Conservation (phyloP, 2,888 invertebrate species). For the Thera obeliscata region DNA sequence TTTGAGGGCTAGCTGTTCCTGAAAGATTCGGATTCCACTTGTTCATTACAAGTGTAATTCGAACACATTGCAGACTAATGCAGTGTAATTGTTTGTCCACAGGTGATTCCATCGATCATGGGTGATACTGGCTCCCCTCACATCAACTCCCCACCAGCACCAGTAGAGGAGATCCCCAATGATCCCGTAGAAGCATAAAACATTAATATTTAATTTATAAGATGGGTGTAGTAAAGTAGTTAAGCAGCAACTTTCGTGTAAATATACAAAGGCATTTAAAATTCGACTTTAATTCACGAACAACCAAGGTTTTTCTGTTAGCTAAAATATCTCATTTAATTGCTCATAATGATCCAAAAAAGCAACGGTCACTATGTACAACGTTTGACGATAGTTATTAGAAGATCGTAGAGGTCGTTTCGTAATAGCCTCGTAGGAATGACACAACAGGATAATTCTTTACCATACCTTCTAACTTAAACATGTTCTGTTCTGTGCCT, state of each 20-base stretch:
- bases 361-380: too few relatives aligned
- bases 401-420: background rate
- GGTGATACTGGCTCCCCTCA: slow-evolving; percentile 49
- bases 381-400: background rate
- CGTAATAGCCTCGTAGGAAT: background rate
- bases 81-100: slow-evolving; percentile 4
- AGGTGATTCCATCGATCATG: slow-evolving; percentile 62
- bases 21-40: too few relatives aligned
- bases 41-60: too few relatives aligned
- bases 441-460: background rate
- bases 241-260: slow-evolving; percentile 40
- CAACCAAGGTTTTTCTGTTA: background rate
- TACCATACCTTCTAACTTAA: background rate
- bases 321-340: background rate
- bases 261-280: slow-evolving; percentile 30
- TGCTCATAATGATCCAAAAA: too few relatives aligned
- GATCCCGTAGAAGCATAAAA: slow-evolving; percentile 49
- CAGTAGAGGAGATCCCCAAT: slow-evolving; percentile 50
- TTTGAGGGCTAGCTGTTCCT: background rate
- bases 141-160: slow-evolving; percentile 24
- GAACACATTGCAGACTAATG: background rate
- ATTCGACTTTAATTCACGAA: background rate
- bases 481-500: too few relatives aligned
- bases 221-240: slow-evolving; percentile 24
- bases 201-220: slow-evolving; percentile 15